Conservation (phyloP, 2,888 invertebrate species). For the Galeopsomyia nigrocyanea region DNA sequence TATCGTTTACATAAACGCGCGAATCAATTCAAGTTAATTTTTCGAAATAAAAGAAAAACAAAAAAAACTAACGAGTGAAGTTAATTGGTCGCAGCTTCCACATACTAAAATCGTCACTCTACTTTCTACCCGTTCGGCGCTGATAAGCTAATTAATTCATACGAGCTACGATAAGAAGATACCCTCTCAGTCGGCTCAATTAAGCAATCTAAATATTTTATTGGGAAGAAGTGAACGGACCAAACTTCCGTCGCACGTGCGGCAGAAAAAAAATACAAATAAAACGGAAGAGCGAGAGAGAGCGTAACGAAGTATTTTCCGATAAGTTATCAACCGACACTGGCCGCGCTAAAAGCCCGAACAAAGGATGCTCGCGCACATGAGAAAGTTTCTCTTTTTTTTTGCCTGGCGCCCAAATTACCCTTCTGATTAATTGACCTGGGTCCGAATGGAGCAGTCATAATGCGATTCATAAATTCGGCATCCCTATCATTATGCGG, state of each 20-base stretch:
- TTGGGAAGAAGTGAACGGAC: conserved; percentile 9
- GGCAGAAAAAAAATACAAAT: not conserved
- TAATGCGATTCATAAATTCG: not conserved
- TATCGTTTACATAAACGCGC: too few species aligned
- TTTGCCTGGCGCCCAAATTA: not conserved
- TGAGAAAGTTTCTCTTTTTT: conserved; percentile 21
- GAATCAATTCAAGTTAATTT: not conserved
- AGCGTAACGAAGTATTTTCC: conserved; percentile 34
- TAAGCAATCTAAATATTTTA: conserved; percentile 41
- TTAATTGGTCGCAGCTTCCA: conserved; percentile 11
- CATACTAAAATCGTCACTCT: conserved; percentile 18
- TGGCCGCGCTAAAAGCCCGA: conserved; percentile 33
- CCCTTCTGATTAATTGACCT: conserved; percentile 20
- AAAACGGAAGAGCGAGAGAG: not conserved
- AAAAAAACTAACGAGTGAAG: not conserved
- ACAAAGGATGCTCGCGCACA: too few species aligned
- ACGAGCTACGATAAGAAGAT: conserved; percentile 9
- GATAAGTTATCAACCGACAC: conserved; percentile 39
- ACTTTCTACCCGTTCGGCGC: not conserved
- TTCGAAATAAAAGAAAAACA: not conserved
- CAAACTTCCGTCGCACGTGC: not conserved
- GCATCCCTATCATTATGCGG: conserved; percentile 12
- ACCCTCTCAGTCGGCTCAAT: conserved; percentile 20
- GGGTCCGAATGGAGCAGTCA: not conserved
- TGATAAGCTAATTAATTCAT: conserved; percentile 41